Evolutionary conservation across 2,888 invertebrate genomes (phyloP).

Genomic region (Parochlus steinenii): DNA sequence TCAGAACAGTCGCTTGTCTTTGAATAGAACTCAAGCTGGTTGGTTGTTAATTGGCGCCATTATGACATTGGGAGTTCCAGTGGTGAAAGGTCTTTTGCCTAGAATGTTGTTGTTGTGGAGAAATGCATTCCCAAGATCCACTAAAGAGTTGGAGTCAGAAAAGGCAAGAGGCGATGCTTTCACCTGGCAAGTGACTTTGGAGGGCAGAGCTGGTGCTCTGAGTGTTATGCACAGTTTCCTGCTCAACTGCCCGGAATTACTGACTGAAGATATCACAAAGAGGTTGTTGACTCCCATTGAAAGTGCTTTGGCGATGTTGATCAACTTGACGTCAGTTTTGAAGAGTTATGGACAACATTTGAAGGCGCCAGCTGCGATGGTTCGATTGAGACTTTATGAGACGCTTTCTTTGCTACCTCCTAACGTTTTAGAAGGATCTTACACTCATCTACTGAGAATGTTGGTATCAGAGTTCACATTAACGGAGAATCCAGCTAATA

Average conservation of each 20-base stretch:
- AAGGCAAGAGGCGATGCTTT: conserved; percentile 92
- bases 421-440: conserved; percentile 65
- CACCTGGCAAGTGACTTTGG: conserved; percentile 97
- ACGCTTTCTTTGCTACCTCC: conserved; percentile 63
- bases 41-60: conserved; percentile 95
- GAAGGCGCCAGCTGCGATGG: conserved; percentile 87
- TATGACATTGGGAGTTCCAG: conserved; percentile 87
- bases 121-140: conserved; percentile 92
- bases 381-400: conserved; percentile 83
- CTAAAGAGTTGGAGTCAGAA: conserved; percentile 93
- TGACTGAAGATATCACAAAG: conserved; percentile 82
- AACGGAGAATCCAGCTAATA: conserved; percentile 84
- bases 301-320: conserved; percentile 85
- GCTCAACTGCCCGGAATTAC: conserved; percentile 74
- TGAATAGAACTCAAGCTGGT: conserved; percentile 91
- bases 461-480: conserved; percentile 89
- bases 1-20: conserved; percentile 86
- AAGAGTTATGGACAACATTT: conserved; percentile 82
- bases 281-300: conserved; percentile 83
- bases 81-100: conserved; percentile 81
- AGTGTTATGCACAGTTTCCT: conserved; percentile 91
- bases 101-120: conserved; percentile 91
- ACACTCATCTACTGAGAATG: conserved; percentile 76
- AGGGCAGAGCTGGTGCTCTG: conserved; percentile 89
- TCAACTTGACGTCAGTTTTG: conserved; percentile 77